Conservation (phyloP, 2,113 vertebrate species). For the Clarias batrachus region DNA sequence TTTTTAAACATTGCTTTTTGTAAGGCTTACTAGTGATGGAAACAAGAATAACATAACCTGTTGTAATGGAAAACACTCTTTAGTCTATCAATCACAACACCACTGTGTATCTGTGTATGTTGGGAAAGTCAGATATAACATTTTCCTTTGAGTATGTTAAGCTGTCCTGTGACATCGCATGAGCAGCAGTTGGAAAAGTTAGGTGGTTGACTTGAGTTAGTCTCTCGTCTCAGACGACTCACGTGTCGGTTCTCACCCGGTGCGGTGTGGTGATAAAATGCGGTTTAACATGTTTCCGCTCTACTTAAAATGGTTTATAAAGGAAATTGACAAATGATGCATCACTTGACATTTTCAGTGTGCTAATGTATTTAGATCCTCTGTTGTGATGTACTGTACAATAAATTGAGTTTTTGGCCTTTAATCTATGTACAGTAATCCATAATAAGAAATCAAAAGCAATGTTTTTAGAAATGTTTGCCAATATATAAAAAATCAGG, state of each 20-base stretch:
- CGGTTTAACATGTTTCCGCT: neutral
- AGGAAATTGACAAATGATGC: neutral
- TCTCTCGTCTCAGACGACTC: neutral
- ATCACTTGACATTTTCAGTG: neutral
- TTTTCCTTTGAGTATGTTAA: neutral
- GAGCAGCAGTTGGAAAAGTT: neutral
- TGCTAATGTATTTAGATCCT: neutral
- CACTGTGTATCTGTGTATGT: neutral
- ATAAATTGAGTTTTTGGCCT: neutral
- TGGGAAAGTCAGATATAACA: neutral
- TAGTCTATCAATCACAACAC: neutral
- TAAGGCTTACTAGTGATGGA: neutral
- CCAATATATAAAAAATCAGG: neutral
- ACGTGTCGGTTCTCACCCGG: neutral
- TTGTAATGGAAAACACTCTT: neutral
- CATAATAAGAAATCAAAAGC: neutral
- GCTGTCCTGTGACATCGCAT: neutral
- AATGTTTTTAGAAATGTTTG: neutral
- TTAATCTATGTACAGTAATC: neutral
- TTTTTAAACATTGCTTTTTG: neutral
- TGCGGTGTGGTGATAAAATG: no score
- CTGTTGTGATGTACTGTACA: neutral
- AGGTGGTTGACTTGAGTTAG: neutral
- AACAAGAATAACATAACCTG: neutral
- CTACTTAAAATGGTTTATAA: neutral